Percentiles rank a stretch among this genome's conserved stretches.
Conservation (phyloP, 1,140 invertebrate species). For the Geopemphigus sp. region DNA sequence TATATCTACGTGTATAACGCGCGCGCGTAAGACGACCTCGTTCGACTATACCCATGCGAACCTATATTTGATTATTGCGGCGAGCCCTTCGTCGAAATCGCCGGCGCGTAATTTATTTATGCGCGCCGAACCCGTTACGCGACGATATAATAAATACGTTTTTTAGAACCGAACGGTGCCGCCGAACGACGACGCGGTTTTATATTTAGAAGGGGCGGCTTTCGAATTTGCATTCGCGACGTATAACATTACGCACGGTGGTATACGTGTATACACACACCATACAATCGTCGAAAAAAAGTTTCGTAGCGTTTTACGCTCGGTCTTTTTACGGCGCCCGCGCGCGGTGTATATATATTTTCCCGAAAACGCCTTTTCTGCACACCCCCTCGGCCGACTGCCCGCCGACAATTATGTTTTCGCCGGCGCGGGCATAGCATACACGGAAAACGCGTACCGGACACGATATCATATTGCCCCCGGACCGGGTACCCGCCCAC, state of each 20-base stretch:
- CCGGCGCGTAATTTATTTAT: background rate
- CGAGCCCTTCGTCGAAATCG: background rate
- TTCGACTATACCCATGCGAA: too few relatives aligned
- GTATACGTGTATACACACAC: background rate
- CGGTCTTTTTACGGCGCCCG: background rate
- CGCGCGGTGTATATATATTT: background rate
- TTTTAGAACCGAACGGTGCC: too few relatives aligned
- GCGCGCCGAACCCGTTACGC: background rate
- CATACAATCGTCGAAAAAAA: background rate
- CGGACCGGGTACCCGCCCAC: too few relatives aligned
- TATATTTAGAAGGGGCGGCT: background rate
- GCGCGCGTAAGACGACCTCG: too few relatives aligned
- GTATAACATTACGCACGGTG: conserved; percentile 8
- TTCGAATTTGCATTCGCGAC: conserved; percentile 7
- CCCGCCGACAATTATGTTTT: conserved; percentile 18
- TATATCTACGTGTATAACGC: too few relatives aligned
- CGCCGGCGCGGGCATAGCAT: background rate
- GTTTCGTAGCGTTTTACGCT: conserved; percentile 22
- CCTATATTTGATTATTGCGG: too few relatives aligned
- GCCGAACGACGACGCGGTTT: too few relatives aligned
- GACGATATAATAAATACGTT: too few relatives aligned
- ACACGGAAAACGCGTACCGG: conserved; percentile 22
- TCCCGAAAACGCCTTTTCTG: background rate
- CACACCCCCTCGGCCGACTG: background rate
- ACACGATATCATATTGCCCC: conserved; percentile 23